Conservation (phyloP, 1,140 invertebrate species). For the Drosophila tropicalis region DNA sequence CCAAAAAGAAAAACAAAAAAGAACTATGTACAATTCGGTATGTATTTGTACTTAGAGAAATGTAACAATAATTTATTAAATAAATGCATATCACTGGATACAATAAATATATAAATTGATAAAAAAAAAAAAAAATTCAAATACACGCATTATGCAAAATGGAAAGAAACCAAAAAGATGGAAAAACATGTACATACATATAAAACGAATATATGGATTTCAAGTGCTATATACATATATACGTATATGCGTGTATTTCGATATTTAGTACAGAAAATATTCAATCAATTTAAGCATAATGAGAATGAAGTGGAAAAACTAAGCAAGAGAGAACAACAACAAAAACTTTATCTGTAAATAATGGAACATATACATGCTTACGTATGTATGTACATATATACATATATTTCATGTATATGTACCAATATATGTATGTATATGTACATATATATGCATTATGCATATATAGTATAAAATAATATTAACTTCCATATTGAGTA, state of each 20-base stretch:
- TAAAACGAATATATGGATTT: slow-evolving; percentile 19
- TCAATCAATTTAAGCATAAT: slow-evolving; percentile 50
- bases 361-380: slow-evolving; percentile 52
- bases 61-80: slow-evolving; percentile 57
- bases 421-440: too few species aligned
- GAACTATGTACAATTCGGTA: slow-evolving; percentile 6
- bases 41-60: slow-evolving; percentile 19
- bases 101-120: slow-evolving; percentile 47
- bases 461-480: slow-evolving; percentile 73
- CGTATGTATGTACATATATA: too few species aligned
- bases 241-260: slow-evolving; percentile 25
- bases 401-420: too few species aligned
- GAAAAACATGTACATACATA: slow-evolving; percentile 24
- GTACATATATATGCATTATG: too few species aligned
- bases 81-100: slow-evolving; percentile 76
- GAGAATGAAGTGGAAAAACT: slow-evolving; percentile 16
- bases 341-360: slow-evolving; percentile 57
- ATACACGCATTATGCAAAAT: neutral
- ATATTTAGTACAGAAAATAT: slow-evolving; percentile 42
- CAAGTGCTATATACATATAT: slow-evolving; percentile 25
- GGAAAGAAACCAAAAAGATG: neutral
- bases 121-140: slow-evolving; percentile 6
- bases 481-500: slow-evolving; percentile 80
- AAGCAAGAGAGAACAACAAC: slow-evolving; percentile 26
- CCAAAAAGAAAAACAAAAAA: neutral